Evolutionary conservation across 23 tunicate genomes (phyloP).

Genomic region (Phallusia fumigata): DNA sequence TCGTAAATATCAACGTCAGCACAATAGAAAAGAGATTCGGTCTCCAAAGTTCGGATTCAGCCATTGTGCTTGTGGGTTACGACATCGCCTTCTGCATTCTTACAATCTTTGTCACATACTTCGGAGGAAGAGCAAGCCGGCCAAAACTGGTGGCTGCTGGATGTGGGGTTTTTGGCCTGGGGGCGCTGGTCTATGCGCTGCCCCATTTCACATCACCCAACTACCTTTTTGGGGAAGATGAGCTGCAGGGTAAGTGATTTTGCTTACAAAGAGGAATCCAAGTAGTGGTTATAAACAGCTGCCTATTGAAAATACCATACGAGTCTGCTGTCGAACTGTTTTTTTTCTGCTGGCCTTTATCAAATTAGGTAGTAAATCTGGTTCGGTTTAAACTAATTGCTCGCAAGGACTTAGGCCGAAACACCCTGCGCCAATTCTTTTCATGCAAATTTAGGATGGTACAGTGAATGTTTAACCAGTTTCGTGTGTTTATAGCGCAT

Average conservation of each 20-base stretch:
- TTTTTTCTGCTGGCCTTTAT: too few species aligned
- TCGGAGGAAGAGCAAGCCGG: conserved; percentile 39
- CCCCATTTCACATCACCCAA: conserved; percentile 37
- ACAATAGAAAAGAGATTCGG: conserved; percentile 77
- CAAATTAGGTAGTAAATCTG: too few species aligned
- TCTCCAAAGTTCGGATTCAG: conserved; percentile 53
- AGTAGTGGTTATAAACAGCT: too few species aligned
- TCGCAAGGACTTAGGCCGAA: too few species aligned
- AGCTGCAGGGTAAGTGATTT: conserved; percentile 18
- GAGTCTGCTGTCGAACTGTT: too few species aligned
- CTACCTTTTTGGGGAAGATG: conserved; percentile 23
- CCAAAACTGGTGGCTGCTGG: conserved; percentile 31
- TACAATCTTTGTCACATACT: conserved; percentile 54
- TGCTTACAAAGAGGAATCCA: too few species aligned
- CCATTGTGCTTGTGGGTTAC: conserved; percentile 39
- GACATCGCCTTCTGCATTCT: conserved; percentile 78
- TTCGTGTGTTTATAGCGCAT: too few species aligned
- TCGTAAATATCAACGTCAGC: conserved; percentile 65
- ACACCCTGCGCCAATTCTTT: too few species aligned
- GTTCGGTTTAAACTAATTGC: too few species aligned
- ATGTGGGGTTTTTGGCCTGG: conserved; percentile 28
- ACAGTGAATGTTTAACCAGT: too few species aligned
- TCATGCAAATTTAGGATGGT: too few species aligned
- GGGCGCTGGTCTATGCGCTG: conserved; percentile 28
- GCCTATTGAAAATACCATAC: too few species aligned